Conservation (phyloP, 2,113 vertebrate genomes). For the Dolichallabes microphthalmus region DNA sequence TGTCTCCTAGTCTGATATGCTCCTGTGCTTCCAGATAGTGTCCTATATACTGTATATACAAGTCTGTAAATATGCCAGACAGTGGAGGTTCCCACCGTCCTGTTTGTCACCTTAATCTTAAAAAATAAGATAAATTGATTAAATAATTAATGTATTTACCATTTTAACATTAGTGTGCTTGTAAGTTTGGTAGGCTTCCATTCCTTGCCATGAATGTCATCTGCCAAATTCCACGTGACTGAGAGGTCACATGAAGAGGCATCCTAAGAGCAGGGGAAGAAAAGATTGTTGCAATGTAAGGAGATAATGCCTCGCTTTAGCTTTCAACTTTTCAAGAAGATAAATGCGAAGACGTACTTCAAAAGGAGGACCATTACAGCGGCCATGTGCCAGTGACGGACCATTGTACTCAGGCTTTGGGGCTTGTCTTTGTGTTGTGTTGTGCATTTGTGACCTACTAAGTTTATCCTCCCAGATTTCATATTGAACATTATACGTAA, state of each 20-base stretch:
- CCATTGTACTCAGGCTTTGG: not conserved
- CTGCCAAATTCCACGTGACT: slow-evolving; percentile 21
- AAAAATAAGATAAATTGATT: not conserved
- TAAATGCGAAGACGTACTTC: not conserved
- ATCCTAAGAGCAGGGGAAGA: not conserved
- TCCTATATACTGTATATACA: not conserved
- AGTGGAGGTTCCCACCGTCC: not conserved
- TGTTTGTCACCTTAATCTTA: not conserved
- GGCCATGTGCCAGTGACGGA: not conserved
- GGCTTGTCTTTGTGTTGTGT: not conserved
- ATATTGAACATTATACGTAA: not conserved
- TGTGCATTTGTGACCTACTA: slow-evolving; percentile 13
- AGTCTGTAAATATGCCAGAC: not conserved
- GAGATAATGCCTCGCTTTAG: not conserved
- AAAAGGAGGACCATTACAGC: slow-evolving; percentile 1
- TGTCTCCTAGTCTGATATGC: not conserved
- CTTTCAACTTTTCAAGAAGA: slow-evolving; percentile 5
- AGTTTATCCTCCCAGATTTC: not conserved
- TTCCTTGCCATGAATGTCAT: not conserved
- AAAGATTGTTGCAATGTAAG: not conserved
- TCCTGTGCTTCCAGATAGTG: not conserved
- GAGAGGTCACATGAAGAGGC: slow-evolving; percentile 4
- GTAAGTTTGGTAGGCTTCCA: not conserved
- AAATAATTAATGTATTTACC: too few relatives aligned
- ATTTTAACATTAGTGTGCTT: not conserved